Conservation (phyloP, 2,797 vertebrate genomes). For the Oryzias sinensis region DNA sequence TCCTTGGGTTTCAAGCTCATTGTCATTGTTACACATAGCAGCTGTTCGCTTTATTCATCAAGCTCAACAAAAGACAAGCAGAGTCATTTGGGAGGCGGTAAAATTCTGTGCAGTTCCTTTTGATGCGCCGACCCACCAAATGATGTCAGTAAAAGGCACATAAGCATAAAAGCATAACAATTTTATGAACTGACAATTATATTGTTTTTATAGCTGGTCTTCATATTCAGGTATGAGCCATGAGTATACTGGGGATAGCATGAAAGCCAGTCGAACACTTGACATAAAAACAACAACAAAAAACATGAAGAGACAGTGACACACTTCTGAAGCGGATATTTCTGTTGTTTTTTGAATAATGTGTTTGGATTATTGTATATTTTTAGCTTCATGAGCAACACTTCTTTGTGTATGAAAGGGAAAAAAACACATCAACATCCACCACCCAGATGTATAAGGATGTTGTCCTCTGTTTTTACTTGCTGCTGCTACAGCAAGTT, state of each 20-base stretch:
- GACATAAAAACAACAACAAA: background rate
- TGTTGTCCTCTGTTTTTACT: background rate
- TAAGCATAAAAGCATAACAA: conserved; percentile 1
- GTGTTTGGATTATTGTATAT: background rate
- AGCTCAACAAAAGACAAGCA: conserved; percentile 9
- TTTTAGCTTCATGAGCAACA: background rate
- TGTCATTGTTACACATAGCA: conserved; percentile 3
- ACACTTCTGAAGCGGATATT: background rate
- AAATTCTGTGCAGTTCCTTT: background rate
- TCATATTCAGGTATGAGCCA: background rate
- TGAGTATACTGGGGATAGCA: background rate
- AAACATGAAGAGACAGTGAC: background rate
- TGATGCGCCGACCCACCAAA: no score
- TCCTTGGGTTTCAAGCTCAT: background rate
- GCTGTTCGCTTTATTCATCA: conserved; percentile 18
- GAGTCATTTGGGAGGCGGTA: background rate
- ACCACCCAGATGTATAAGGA: conserved; percentile 3
- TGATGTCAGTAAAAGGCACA: conserved; percentile 1
- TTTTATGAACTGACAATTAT: background rate
- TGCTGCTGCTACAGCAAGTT: background rate
- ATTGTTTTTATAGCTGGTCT: background rate
- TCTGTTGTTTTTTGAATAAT: background rate
- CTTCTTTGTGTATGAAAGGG: background rate
- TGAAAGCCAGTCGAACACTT: background rate
- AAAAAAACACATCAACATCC: background rate